phyloP scores from a whole-genome alignment of 2,888 invertebrate species.

The Caenorhabditis afra region DNA sequence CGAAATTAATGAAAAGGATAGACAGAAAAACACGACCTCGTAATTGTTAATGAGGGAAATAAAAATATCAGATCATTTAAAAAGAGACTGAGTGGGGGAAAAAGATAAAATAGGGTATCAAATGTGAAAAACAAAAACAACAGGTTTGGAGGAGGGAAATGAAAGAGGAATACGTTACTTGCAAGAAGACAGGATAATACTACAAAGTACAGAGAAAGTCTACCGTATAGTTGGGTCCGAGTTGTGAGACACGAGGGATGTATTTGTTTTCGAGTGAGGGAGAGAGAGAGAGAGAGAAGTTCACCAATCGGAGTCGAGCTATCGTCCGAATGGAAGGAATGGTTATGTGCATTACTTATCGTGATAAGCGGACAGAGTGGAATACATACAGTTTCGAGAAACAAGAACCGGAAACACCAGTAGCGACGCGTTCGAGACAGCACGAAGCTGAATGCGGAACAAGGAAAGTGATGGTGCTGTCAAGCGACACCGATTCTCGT shows the following conservation, averaged over 20 bases:
- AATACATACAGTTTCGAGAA: conserved; percentile 27
- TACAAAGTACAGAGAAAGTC: conserved; percentile 26
- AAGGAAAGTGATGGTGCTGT: background rate
- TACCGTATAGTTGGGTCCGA: conserved; percentile 1
- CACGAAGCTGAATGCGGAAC: background rate
- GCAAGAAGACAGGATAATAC: conserved; percentile 3
- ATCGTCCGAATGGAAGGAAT: too few species aligned
- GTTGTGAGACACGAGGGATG: background rate
- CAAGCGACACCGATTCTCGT: conserved; percentile 11
- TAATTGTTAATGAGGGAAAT: conserved; percentile 60
- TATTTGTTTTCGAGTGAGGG: background rate
- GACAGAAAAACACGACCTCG: conserved; percentile 51
- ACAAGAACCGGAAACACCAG: conserved; percentile 8
- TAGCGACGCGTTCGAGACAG: background rate
- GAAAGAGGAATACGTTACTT: conserved; percentile 4
- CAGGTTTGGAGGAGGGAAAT: background rate
- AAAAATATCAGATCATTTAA: conserved; percentile 55
- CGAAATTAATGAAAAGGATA: conserved; percentile 13
- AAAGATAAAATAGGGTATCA: conserved; percentile 47
- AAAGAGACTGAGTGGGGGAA: conserved; percentile 57
- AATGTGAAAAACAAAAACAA: conserved; percentile 49
- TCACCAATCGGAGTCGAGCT: too few species aligned
- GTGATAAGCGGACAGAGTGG: conserved; percentile 53
- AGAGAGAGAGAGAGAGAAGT: background rate
- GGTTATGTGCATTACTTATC: conserved; percentile 5